Base-by-base conservation (phyloP, 2,888 invertebrate genomes). In the Priocnemis perturbator region DNA sequence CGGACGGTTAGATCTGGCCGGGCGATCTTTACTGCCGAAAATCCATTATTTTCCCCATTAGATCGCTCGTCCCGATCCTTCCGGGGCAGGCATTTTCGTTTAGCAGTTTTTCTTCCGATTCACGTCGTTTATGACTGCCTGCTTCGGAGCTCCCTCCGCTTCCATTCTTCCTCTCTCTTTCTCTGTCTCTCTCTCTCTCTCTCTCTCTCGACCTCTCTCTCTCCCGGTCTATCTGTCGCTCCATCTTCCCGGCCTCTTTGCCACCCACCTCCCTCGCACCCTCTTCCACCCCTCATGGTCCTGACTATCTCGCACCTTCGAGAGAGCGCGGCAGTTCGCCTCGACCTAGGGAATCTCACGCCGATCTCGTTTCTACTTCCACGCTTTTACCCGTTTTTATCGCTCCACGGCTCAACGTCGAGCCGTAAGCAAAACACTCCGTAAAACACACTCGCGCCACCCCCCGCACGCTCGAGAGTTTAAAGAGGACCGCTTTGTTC, bases 21-120 rank as follows among this genome's bases (percentile, higher is more conserved):
- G 74, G 79, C 83, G 84, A 88, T 88, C 88, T 88, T 88, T 87
- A 88, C 86, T 88, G 84, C 86, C 85, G 79, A 85, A 88, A 88
- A 88, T 87, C 88, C 88, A 88, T 88, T 88, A 88, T 87, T 87
- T 87, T 86, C 82, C 82, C 88, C 85, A 88, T 88, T 87, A 87
- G 88, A 88, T 88, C 86, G 82, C 81, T 75, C 77, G 78, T 74
- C 67, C 82, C 82, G 85, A 87, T 87, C 83, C 74, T 81, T 79
- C 82, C 76, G 75, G 74, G 75, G 76, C 78, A 74, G 81, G 83
- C 84, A 84, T 88, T 88, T 88, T 88, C 88, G 88, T 88, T 88
- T 88, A 88, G 88, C 88, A 88, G 87, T 88, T 88, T 87, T 88
- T 88, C 88, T 86, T 86, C 82, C 84, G 83, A 85, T 85, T 85